These are phyloP conservation scores for Rhinophrynus dorsalis DNA, from an alignment of 2,797 vertebrate species.

Conservation along the genomic window DNA sequence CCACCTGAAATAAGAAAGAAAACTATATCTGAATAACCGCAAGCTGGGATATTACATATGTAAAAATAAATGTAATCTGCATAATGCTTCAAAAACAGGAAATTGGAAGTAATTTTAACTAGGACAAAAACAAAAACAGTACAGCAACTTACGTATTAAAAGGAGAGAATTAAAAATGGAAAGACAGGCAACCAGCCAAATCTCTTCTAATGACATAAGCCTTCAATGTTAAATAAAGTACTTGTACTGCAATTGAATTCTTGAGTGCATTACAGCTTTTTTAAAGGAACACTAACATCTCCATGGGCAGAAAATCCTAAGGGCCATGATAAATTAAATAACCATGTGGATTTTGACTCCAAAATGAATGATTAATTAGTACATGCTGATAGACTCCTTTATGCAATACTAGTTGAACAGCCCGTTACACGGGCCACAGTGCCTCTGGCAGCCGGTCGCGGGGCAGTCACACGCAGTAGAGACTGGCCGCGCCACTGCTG, in stretches of 20 bases:
- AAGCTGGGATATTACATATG: conserved; percentile 18
- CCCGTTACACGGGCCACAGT: too few species aligned
- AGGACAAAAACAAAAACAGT: conserved; percentile 36
- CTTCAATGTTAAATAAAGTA: conserved; percentile 9
- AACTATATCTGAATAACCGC: background rate
- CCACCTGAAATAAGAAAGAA: conserved; percentile 5
- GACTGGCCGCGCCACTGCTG: too few species aligned
- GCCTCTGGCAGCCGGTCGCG: too few species aligned
- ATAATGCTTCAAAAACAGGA: conserved; percentile 44
- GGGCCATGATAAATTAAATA: too few species aligned
- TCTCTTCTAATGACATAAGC: conserved; percentile 23
- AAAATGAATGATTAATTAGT: too few species aligned
- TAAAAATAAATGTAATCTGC: conserved; percentile 46
- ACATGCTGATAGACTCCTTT: too few species aligned
- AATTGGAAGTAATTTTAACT: conserved; percentile 32
- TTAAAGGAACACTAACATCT: too few species aligned
- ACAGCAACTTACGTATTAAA: conserved; percentile 18
- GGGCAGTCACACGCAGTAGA: too few species aligned
- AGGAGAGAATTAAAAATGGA: conserved; percentile 4
- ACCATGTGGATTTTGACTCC: too few species aligned
- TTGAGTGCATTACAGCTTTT: background rate
- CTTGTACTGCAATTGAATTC: background rate
- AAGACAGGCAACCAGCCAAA: conserved; percentile 32
- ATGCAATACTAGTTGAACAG: too few species aligned
- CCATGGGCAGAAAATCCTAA: too few species aligned